Conservation (phyloP, 2,113 vertebrate genomes). For the Plecotus auritus region DNA sequence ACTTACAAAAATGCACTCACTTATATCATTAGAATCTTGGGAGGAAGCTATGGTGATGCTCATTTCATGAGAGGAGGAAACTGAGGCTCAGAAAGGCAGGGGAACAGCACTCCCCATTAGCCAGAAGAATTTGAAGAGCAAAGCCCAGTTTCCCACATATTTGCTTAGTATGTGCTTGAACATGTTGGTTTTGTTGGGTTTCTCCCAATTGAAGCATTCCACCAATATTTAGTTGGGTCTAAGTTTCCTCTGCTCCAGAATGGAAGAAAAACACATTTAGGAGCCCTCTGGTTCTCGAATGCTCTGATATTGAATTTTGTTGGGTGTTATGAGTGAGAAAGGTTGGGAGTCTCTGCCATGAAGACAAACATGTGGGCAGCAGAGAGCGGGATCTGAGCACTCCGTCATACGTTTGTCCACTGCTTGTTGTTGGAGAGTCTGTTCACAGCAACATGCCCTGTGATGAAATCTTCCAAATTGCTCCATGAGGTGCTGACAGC, state of each 20-base stretch:
- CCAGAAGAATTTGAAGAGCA: background rate
- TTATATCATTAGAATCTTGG: background rate
- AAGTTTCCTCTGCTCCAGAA: background rate
- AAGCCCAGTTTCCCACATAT: background rate
- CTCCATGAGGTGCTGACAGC: background rate
- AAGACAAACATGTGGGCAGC: background rate
- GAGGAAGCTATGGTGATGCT: background rate
- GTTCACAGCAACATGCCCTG: background rate
- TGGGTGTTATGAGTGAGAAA: background rate
- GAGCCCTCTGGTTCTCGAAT: background rate
- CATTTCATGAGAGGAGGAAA: background rate
- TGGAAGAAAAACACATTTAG: background rate
- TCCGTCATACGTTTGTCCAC: background rate
- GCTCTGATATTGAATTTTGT: background rate
- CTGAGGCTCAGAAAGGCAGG: background rate
- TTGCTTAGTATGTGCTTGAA: background rate
- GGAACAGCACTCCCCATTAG: background rate
- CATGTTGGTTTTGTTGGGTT: background rate
- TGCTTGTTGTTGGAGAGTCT: background rate
- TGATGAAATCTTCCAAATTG: conserved; percentile 6
- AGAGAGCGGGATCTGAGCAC: background rate
- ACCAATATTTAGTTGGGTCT: background rate
- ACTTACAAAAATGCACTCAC: background rate
- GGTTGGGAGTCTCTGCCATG: background rate
- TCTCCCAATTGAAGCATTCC: background rate